Evolutionary conservation across 2,797 vertebrate genomes (phyloP), one percentile per base, ranked within the genome.

Genomic region (Centropyge bicolor): DNA sequence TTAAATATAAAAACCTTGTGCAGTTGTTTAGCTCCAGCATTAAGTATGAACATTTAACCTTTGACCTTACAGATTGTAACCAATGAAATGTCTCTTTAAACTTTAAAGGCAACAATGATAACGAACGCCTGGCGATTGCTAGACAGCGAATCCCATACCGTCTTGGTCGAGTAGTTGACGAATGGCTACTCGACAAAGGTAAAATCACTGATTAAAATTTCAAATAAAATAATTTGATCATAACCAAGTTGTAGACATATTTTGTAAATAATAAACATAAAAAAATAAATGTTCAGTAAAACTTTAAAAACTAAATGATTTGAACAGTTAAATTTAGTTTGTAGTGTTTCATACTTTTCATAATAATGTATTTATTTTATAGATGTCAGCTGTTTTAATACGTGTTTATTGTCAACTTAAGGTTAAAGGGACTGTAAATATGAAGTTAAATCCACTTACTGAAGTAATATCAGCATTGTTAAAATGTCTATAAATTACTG

Each of bases 141-240:
- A 99, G 98, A 99, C 98, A 99, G 97, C 97, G 98, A 99, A 99
- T 99, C 98, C 98, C 98, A 99, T 99, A 98, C 96, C 98, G 98
- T 97, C 98, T 99, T 96, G 97, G 98, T 99, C 98, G 98, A 98
- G 98, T 99, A 99, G 98, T 99, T 98, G 98, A 99, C 96, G 98
- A 99, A 96, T 99, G 98, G 98, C 98, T 99, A 99, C 98, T 99
- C 98, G 98, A 99, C 98, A 99, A 99, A 99, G 98, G 98, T 99
- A 99, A 99, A 99, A 98, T 97, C 97, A 97, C 97, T 98, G 97
- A 98, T 98, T 98, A 98, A 99, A 99, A 98, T 96, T 98, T 98
- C 94, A 97, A 99, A 97, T 97, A 98, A 98, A 98, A 97, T 98
- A 98, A 98, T 97, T 97, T 98, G 96, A 98, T 96, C 96, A 97